Evolutionary conservation across 2,888 invertebrate genomes (phyloP), one percentile per base, ranked within the genome.

Genomic region (Acrobasis repandana): DNA sequence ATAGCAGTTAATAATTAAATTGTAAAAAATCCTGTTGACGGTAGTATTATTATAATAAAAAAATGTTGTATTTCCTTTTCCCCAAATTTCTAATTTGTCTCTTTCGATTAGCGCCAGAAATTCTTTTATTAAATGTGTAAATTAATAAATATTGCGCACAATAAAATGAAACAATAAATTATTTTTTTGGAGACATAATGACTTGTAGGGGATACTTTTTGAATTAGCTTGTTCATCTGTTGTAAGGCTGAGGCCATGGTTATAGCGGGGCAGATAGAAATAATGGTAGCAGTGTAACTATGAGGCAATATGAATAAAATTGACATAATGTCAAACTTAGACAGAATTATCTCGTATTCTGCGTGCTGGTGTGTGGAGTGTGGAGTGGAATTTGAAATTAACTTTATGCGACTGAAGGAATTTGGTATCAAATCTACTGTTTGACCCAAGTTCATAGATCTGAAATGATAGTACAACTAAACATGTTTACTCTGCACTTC

Each of bases 71-170:
- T 11, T 11, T 20, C 3, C 2, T 34, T 52, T 52, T 18, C 10
- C 16, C 16, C 36, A 36, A 11, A 36, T 36, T 36, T n/a, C 15
- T 20, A 14, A 20, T 18, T 43, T 54, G 38, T 20, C 43, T 54
- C n/a, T 28, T n/a, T n/a, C 10, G 36, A 36, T 54, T 38, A 54
- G 38, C 38, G 18, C 36, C 10, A 43, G 20, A 34, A 36, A 14
- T 43, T 54, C 1, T 54, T 54, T 43, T 18, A 54, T 18, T 2
- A 20, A 18, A 14, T 36, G 3, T 2, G 36, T 54, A 34, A 54
- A 54, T 20, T 38, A 43, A 43, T 43, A 54, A 47, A 56, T 51
- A 64, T 66, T 57, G 63, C 67, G 67, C 67, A 67, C 67, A 67
- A 67, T 57, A 64, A 67, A 63, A 61, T 14, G 43, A 38, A 62